Conservation (phyloP, 2,797 vertebrate species). For the Sarcophilus harrisii region DNA sequence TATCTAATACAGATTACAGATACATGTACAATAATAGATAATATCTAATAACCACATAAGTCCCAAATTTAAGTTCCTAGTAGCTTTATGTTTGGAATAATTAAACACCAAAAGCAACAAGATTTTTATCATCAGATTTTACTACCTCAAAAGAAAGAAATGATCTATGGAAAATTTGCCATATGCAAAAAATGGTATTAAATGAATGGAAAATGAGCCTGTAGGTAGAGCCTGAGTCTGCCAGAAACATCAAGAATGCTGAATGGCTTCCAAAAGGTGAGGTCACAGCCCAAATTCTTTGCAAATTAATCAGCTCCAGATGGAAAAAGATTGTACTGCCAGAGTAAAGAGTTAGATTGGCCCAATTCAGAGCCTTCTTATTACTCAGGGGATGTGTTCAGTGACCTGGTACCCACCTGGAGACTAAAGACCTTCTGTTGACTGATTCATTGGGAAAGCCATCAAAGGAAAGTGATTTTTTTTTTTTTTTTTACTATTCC, state of each 20-base stretch:
- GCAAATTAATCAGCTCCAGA: constrained; percentile 75
- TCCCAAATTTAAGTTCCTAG: not conserved
- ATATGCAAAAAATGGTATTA: constrained; percentile 73
- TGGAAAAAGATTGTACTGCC: constrained; percentile 77
- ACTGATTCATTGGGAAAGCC: not conserved
- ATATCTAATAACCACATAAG: not conserved
- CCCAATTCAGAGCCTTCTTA: constrained; percentile 4
- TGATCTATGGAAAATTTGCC: constrained; percentile 65
- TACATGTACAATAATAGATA: not conserved
- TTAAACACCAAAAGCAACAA: constrained; percentile 6
- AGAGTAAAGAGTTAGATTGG: constrained; percentile 43
- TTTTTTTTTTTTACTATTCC: not conserved
- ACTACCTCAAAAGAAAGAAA: not conserved
- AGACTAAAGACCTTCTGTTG: not conserved
- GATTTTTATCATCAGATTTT: not conserved
- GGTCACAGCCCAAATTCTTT: constrained; percentile 77
- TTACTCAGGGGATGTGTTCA: not conserved
- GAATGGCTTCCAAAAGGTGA: constrained; percentile 77
- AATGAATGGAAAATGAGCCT: constrained; percentile 70
- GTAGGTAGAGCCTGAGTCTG: constrained; percentile 70
- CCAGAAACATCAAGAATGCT: constrained; percentile 75
- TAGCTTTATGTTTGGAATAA: constrained; percentile 4
- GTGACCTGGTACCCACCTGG: not conserved
- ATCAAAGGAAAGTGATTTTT: not conserved
- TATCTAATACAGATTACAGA: not conserved